Evolutionary conservation across 2,113 vertebrate genomes (phyloP).

Genomic region (Ahaetulla prasina): DNA sequence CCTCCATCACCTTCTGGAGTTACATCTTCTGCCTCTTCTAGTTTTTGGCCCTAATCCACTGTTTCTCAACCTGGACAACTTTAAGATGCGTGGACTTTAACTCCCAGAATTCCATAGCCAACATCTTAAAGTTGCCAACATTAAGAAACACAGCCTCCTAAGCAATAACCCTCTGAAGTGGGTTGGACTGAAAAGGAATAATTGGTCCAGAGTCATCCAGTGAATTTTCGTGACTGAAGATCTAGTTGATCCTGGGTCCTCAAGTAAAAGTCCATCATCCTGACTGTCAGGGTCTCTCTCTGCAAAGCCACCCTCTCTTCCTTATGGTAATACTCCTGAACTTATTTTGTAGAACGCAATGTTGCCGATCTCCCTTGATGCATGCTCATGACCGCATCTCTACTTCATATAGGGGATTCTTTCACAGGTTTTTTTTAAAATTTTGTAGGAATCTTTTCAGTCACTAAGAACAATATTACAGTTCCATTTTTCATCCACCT

Average conservation of each 20-base stretch:
- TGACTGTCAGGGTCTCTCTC: background rate
- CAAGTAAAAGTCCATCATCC: background rate
- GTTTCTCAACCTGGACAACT: background rate
- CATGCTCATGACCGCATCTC: background rate
- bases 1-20: background rate
- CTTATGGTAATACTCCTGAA: background rate
- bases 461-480: background rate
- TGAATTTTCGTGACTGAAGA: background rate
- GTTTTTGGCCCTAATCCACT: background rate
- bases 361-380: background rate
- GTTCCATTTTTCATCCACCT: background rate
- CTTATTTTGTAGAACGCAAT: background rate
- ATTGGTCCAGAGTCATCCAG: background rate
- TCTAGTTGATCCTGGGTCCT: background rate
- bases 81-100: background rate
- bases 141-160: too few species aligned
- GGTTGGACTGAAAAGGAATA: background rate
- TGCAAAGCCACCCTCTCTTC: background rate
- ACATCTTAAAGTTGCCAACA: too few species aligned
- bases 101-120: background rate
- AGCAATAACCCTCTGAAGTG: background rate
- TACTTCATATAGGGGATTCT: background rate
- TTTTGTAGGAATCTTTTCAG: background rate
- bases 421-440: background rate
- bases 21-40: background rate